phyloP scores from a whole-genome alignment of 2,113 vertebrate genomes.

The Tetrao urogallus region DNA sequence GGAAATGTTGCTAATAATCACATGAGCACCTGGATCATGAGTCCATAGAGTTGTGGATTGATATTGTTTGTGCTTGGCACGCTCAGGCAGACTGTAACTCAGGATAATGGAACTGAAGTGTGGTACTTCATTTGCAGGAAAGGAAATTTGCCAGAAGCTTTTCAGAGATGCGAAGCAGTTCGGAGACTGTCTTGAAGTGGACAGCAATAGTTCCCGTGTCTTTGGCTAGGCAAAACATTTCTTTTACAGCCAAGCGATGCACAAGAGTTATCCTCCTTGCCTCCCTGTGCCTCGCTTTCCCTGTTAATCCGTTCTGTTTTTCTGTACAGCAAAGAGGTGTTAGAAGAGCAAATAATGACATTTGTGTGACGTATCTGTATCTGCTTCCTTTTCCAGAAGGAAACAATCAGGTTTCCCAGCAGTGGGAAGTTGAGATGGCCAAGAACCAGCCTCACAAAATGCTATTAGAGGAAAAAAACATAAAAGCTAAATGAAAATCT shows the following conservation, averaged over 20 bases:
- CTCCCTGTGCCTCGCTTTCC: background rate
- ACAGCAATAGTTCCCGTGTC: background rate
- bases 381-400: background rate
- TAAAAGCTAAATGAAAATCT: background rate
- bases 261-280: background rate
- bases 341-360: background rate
- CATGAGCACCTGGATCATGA: background rate
- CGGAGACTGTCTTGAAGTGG: background rate
- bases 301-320: background rate
- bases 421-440: background rate
- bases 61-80: background rate
- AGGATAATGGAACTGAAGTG: background rate
- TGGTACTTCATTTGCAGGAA: background rate
- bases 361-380: background rate
- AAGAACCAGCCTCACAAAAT: background rate
- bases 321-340: background rate
- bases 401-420: background rate
- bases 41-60: background rate
- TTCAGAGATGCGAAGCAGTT: background rate
- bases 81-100: accelerated
- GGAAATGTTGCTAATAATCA: background rate
- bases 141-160: background rate
- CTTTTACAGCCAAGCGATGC: background rate
- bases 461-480: background rate
- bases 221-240: background rate